Percentiles rank a stretch among this genome's conserved stretches.
Conservation (phyloP, 1,140 invertebrate genomes). For the Megathymus violae region DNA sequence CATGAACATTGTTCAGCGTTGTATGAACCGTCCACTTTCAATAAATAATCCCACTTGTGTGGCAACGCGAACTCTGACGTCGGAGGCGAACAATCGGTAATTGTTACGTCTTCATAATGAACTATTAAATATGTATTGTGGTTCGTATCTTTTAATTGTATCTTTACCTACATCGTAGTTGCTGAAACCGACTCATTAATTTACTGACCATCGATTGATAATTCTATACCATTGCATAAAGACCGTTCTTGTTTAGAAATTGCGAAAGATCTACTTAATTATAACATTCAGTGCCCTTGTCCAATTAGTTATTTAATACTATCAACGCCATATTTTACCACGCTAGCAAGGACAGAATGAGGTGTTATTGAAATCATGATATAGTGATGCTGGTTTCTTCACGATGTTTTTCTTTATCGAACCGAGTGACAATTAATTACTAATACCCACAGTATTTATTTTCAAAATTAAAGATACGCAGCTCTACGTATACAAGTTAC, state of each 20-base stretch:
- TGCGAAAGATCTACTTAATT: no score
- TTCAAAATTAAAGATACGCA: no score
- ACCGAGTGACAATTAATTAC: no score
- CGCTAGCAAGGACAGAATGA: no score
- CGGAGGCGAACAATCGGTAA: slow-evolving; percentile 64
- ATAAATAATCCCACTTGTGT: slow-evolving; percentile 72
- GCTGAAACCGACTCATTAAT: not conserved
- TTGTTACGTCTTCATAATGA: slow-evolving; percentile 51
- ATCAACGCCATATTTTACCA: no score
- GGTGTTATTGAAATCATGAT: no score
- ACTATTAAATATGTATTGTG: slow-evolving; percentile 33
- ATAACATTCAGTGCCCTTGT: no score
- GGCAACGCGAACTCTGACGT: slow-evolving; percentile 65
- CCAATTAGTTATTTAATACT: no score
- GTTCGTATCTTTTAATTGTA: slow-evolving; percentile 31
- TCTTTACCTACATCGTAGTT: slow-evolving; percentile 17
- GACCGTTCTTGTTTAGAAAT: not conserved
- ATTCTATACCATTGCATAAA: not conserved
- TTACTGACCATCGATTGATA: not conserved
- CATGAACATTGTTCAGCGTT: slow-evolving; percentile 72
- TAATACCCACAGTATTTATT: no score
- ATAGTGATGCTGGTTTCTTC: no score
- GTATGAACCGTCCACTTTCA: slow-evolving; percentile 52
- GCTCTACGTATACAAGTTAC: no score
- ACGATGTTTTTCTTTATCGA: no score